Conservation (phyloP, 2,113 vertebrate species). For the Cathartes aura region DNA sequence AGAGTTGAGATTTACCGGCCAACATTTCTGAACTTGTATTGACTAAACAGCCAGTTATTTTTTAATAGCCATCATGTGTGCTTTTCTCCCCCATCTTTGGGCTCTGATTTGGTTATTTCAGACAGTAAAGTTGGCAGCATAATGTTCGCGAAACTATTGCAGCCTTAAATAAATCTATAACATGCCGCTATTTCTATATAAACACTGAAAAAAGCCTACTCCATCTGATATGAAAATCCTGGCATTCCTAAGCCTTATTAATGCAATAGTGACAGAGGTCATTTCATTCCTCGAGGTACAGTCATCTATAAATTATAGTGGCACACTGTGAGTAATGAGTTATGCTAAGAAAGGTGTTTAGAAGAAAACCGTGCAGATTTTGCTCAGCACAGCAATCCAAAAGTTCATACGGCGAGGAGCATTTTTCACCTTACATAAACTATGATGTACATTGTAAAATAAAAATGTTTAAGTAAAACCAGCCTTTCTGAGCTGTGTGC, state of each 20-base stretch:
- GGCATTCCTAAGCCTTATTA: conserved; percentile 60
- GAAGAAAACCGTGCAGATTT: conserved; percentile 46
- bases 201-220: conserved; percentile 39
- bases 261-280: conserved; percentile 64
- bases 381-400: conserved; percentile 37
- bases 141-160: conserved; percentile 32
- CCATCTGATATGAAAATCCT: conserved; percentile 63
- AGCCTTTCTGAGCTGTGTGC: background rate
- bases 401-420: background rate
- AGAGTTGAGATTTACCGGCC: conserved; percentile 55
- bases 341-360: conserved; percentile 57
- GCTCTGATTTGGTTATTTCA: conserved; percentile 34
- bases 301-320: conserved; percentile 69
- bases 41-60: conserved; percentile 62
- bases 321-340: conserved; percentile 53
- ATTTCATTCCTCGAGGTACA: conserved; percentile 53
- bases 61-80: conserved; percentile 48
- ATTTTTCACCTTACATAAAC: conserved; percentile 26
- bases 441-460: background rate
- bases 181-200: background rate
- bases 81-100: background rate
- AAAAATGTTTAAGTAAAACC: conserved; percentile 22
- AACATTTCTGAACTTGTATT: conserved; percentile 68
- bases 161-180: conserved; percentile 70
- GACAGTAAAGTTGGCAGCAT: conserved; percentile 31